Percentiles rank a stretch among this genome's conserved stretches.
These are phyloP conservation scores for Cariama cristata DNA, from an alignment of 2,113 vertebrate genomes.

Conservation along the genomic window DNA sequence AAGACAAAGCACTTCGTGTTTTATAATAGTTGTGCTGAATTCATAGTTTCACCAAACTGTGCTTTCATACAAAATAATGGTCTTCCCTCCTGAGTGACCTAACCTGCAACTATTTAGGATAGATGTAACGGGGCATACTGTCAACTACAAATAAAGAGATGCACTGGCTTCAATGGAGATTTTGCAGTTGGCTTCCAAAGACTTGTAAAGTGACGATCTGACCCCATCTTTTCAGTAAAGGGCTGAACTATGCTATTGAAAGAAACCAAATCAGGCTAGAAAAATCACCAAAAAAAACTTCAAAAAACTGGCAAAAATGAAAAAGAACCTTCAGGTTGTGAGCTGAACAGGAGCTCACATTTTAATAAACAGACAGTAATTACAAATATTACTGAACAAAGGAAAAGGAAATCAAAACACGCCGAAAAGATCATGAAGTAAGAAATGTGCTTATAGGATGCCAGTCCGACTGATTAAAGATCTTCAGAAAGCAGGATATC, in stretches of 20 bases:
- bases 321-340: not conserved
- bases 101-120: constrained; percentile 39
- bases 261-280: not conserved
- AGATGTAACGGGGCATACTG: not conserved
- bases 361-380: constrained; percentile 15
- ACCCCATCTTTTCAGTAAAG: not conserved
- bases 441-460: not conserved
- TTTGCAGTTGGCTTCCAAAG: not conserved
- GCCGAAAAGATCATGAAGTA: constrained; percentile 15
- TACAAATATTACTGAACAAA: constrained; percentile 49
- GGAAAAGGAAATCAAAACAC: constrained; percentile 39
- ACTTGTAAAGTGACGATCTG: not conserved
- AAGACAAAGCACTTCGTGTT: constrained; percentile 58
- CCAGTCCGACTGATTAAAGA: constrained; percentile 32
- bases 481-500: constrained; percentile 47
- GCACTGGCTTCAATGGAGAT: not conserved
- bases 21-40: constrained; percentile 44
- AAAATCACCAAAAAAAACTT: not conserved
- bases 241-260: not conserved
- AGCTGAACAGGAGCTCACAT: not conserved
- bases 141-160: constrained; percentile 27
- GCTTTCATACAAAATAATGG: constrained; percentile 65
- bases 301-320: not conserved
- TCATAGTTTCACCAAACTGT: constrained; percentile 57
- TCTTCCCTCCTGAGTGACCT: constrained; percentile 43